Conservation (phyloP, 2,113 vertebrate species). For the Brachypteracias leptosomus region DNA sequence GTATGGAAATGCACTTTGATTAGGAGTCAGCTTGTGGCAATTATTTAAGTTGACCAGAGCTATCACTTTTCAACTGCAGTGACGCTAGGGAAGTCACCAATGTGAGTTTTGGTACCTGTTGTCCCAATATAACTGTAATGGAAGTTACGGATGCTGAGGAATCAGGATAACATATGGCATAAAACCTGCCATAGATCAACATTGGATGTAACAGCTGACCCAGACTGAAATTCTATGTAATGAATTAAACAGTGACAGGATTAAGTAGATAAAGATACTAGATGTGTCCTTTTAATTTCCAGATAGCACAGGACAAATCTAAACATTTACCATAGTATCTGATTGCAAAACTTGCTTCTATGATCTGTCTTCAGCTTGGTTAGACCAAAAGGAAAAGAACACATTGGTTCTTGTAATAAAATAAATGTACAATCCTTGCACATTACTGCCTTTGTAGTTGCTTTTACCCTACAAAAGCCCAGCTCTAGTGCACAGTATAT, state of each 20-base stretch:
- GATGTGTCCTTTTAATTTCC: not conserved
- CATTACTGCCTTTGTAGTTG: slow-evolving; percentile 57
- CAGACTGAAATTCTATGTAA: not conserved
- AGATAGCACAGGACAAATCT: not conserved
- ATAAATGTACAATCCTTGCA: slow-evolving; percentile 10
- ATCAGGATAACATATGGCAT: not conserved
- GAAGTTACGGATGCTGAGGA: not conserved
- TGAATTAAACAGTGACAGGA: not conserved
- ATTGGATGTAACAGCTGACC: not conserved
- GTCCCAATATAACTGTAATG: not conserved
- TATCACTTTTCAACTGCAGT: not conserved
- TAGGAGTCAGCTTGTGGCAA: not conserved
- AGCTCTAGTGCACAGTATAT: slow-evolving; percentile 39
- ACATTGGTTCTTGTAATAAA: slow-evolving; percentile 22
- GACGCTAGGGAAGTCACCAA: not conserved
- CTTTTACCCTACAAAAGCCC: slow-evolving; percentile 40
- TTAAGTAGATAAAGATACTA: not conserved
- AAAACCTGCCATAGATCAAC: not conserved
- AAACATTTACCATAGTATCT: not conserved
- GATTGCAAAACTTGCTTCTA: not conserved
- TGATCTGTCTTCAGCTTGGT: not conserved
- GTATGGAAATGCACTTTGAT: not conserved
- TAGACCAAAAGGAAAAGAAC: slow-evolving; percentile 35
- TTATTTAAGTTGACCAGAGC: not conserved
- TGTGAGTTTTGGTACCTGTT: not conserved